Evolutionary conservation across 2,888 invertebrate species (phyloP).

Genomic region (Volucella zonaria): DNA sequence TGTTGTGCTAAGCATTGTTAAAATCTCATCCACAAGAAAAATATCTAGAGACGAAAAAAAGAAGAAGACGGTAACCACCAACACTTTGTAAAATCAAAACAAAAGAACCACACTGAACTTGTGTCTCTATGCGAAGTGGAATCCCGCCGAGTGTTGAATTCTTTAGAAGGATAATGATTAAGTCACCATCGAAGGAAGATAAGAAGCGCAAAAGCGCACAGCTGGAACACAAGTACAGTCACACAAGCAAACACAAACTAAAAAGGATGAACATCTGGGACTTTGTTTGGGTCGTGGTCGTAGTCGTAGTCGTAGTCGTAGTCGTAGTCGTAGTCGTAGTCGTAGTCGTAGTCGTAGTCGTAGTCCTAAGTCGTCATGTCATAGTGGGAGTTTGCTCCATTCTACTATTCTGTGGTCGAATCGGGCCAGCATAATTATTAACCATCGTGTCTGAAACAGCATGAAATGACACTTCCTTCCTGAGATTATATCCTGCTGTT

Average conservation of each 20-base stretch:
- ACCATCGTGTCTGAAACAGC: constrained; percentile 70
- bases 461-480: constrained; percentile 75
- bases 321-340: not conserved
- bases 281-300: not conserved
- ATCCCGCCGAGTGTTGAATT: constrained; percentile 41
- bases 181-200: constrained; percentile 52
- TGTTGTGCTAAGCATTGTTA: constrained; percentile 61
- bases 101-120: constrained; percentile 53
- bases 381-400: constrained; percentile 18
- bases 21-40: constrained; percentile 33
- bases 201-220: constrained; percentile 50
- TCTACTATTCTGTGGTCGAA: constrained; percentile 18
- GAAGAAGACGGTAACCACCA: not conserved
- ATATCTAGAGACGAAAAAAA: constrained; percentile 43
- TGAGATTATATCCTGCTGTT: constrained; percentile 74
- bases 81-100: constrained; percentile 40
- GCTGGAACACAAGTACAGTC: constrained; percentile 24
- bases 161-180: constrained; percentile 64
- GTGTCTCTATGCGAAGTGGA: constrained; percentile 18
- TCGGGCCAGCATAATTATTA: constrained; percentile 58
- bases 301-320: too few relatives aligned
- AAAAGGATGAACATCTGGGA: constrained; percentile 28
- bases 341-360: too few relatives aligned
- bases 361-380: not conserved
- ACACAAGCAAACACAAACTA: constrained; percentile 28